Conservation (phyloP, 1,140 invertebrate genomes). For the Battus philenor region DNA sequence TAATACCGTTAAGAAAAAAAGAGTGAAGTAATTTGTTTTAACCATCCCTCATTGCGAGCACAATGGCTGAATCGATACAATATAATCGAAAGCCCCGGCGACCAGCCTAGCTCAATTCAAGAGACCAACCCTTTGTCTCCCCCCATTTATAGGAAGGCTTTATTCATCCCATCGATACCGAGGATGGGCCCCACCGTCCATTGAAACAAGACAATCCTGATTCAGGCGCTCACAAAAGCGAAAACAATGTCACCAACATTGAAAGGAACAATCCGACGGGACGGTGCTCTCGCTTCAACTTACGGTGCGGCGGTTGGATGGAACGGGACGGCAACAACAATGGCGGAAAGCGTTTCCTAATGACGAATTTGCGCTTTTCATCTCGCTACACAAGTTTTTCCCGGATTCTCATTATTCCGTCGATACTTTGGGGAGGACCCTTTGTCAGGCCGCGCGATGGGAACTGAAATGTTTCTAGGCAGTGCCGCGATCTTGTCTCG, state of each 20-base stretch:
- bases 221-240: conserved; percentile 74
- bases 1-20: conserved; percentile 42
- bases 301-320: conserved; percentile 22
- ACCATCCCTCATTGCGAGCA: conserved; percentile 63
- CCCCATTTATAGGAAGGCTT: conserved; percentile 67
- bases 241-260: conserved; percentile 75
- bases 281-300: conserved; percentile 62
- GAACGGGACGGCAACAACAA: conserved; percentile 57
- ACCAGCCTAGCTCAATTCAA: conserved; percentile 68
- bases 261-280: conserved; percentile 74
- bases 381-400: conserved; percentile 75
- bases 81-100: conserved; percentile 68
- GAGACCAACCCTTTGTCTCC: conserved; percentile 71
- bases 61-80: conserved; percentile 71
- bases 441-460: conserved; percentile 53
- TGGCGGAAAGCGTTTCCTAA: conserved; percentile 72
- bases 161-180: conserved; percentile 65
- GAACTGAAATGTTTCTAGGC: too few species aligned
- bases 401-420: conserved; percentile 71
- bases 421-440: conserved; percentile 62
- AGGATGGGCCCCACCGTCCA: conserved; percentile 70
- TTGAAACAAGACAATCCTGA: conserved; percentile 77
- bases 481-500: too few species aligned
- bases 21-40: conserved; percentile 73
- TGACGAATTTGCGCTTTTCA: conserved; percentile 76